Evolutionary conservation across 2,797 vertebrate genomes (phyloP), one percentile per base, ranked within the genome.

Genomic region (Intellagama lesueurii): DNA sequence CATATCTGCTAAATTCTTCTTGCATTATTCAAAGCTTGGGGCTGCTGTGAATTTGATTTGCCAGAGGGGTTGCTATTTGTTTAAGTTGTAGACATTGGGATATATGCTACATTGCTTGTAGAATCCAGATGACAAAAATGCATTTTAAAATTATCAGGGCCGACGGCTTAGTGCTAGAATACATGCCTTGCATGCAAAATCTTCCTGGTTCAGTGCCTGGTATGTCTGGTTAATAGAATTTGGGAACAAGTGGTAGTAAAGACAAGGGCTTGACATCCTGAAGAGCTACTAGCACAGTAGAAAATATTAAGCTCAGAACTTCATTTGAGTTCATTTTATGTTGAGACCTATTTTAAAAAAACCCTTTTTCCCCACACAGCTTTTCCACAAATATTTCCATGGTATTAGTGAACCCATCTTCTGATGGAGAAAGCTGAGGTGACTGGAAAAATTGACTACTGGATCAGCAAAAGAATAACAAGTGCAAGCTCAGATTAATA

Each of bases 21-120:
- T 81, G 17, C 40, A 88, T 8, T 73, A 90, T 91, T 77, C 30
- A 91, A 12, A 88, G 73, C 7, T 47, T 56, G 89, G 81, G 0
- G 80, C 70, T 81, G 80, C 70, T 83, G 56, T n/a, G 47, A 14
- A 78, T 52, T 5, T 70, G 66, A 68, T 56, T 79, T 78, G 60
- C 17, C 35, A 83, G 83, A 40, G 60, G 5, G 26, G 12, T 70
- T 40, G 24, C 35, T 78, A 70, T 35, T 70, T 11, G 26, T 28
- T 88, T 44, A 78, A 78, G 2, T 79, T 44, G 44, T 40, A 56
- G 47, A 79, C 44, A 14, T 72, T 88, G 70, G 60, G 81, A 56
- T 75, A 66, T 30, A 73, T 49, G 60, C 14, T 82, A 72, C n/a
- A 75, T 60, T 19, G 68, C 69, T 87, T 87, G 22, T 44, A 47